A percentile compares a stretch with the other conserved stretches of the same genome.
Evolutionary conservation across 2,888 invertebrate species (phyloP).

Genomic region (Synergus umbraculus): DNA sequence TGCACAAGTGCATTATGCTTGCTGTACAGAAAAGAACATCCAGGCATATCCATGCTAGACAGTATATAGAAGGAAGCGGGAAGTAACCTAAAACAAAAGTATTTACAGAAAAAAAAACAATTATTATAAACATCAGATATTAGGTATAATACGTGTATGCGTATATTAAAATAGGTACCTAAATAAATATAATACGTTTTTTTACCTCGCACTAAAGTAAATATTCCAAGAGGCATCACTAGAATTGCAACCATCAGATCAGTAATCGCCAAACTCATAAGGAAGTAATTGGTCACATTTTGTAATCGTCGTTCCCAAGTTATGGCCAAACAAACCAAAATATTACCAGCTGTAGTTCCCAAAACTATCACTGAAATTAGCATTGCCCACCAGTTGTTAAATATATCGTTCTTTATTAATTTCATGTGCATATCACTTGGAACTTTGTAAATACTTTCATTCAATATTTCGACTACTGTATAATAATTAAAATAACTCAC

Average conservation of each 20-base stretch:
- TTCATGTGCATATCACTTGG: neutral
- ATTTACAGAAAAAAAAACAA: constrained; percentile 39
- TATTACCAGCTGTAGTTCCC: constrained; percentile 94
- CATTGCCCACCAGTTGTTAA: constrained; percentile 90
- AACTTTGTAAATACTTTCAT: neutral
- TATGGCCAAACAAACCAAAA: constrained; percentile 95
- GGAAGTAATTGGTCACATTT: constrained; percentile 97
- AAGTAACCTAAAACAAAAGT: constrained; percentile 85
- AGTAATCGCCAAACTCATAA: constrained; percentile 96
- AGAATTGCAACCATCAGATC: constrained; percentile 95
- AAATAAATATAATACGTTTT: neutral
- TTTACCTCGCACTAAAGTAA: constrained; percentile 90
- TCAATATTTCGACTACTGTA: neutral
- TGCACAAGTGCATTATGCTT: constrained; percentile 97
- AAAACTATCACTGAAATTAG: constrained; percentile 87
- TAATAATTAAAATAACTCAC: neutral
- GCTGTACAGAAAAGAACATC: constrained; percentile 98
- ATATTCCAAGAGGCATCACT: constrained; percentile 96
- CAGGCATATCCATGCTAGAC: constrained; percentile 92
- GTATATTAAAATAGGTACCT: too few species aligned
- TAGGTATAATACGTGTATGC: too few species aligned
- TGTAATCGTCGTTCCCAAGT: constrained; percentile 94
- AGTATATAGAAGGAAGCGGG: constrained; percentile 89
- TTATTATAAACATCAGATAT: neutral
- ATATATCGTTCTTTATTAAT: constrained; percentile 32